A percentile compares a stretch with the other conserved stretches of the same genome.
Evolutionary conservation across 2,113 vertebrate species (phyloP).

Genomic region (Merops nubicus): DNA sequence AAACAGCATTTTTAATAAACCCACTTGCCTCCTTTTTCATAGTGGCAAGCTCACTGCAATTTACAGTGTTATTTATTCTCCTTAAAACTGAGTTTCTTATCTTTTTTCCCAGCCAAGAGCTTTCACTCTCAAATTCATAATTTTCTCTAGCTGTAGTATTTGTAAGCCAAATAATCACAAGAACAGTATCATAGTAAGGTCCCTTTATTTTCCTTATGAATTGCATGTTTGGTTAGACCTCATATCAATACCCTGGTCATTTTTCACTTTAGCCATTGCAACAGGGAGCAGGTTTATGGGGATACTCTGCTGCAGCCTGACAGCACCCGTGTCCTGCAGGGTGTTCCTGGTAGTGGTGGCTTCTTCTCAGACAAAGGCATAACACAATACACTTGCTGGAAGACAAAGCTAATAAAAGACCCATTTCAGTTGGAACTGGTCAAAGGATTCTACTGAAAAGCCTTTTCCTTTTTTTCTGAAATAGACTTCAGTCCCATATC

Average conservation of each 20-base stretch:
- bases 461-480: no score
- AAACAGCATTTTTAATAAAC: constrained; percentile 38
- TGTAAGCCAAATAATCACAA: background rate
- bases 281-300: background rate
- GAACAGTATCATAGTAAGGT: background rate
- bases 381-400: background rate
- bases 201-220: background rate
- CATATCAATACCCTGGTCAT: background rate
- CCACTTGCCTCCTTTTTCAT: background rate
- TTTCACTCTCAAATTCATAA: background rate
- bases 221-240: background rate
- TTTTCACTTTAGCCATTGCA: background rate
- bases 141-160: background rate
- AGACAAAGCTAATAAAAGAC: background rate
- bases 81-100: background rate
- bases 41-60: background rate
- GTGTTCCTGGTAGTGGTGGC: background rate
- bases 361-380: background rate
- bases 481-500: background rate
- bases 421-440: background rate
- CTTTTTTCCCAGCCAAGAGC: background rate
- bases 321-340: background rate
- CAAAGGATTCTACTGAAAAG: background rate
- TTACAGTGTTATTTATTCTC: background rate
- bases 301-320: background rate